A percentile compares a stretch with the other conserved stretches of the same genome.
phyloP scores from a whole-genome alignment of 2,113 vertebrate species.

The Raja brachyura region DNA sequence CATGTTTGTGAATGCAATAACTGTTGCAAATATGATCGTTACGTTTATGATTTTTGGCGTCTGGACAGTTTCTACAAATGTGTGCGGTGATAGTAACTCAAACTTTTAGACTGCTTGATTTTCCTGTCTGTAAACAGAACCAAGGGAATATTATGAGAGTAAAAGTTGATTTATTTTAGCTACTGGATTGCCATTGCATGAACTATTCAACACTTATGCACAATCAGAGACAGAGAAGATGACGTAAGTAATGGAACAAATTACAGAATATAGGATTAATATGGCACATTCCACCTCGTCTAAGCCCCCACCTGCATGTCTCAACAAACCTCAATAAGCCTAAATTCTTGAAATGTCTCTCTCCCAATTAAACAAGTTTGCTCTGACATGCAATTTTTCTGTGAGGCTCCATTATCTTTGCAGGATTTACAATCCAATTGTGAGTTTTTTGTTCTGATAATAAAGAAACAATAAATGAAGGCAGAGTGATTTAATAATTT shows the following conservation, averaged over 20 bases:
- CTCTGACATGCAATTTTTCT: not conserved
- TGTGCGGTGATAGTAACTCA: not conserved
- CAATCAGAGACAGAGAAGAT: not conserved
- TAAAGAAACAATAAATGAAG: not conserved
- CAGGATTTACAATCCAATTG: not conserved
- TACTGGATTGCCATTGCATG: not conserved
- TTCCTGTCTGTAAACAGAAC: conserved; percentile 1
- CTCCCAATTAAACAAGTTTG: not conserved
- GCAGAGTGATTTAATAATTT: not conserved
- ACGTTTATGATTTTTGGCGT: not conserved
- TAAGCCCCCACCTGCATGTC: not conserved
- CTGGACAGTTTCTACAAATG: not conserved
- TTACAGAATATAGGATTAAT: not conserved
- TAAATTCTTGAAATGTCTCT: not conserved
- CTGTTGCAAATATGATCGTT: not conserved
- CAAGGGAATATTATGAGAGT: not conserved
- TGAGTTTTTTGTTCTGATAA: not conserved
- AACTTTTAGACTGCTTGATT: not conserved
- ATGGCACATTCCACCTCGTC: not conserved
- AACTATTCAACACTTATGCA: not conserved
- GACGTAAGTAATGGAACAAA: not conserved
- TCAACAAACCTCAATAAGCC: not conserved
- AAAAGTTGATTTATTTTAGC: not conserved
- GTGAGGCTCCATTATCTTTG: not conserved
- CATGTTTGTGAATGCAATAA: not conserved